Percentiles rank a stretch among this genome's conserved stretches.
Conservation (phyloP, 2,888 invertebrate genomes). For the Metallyticus violacea region DNA sequence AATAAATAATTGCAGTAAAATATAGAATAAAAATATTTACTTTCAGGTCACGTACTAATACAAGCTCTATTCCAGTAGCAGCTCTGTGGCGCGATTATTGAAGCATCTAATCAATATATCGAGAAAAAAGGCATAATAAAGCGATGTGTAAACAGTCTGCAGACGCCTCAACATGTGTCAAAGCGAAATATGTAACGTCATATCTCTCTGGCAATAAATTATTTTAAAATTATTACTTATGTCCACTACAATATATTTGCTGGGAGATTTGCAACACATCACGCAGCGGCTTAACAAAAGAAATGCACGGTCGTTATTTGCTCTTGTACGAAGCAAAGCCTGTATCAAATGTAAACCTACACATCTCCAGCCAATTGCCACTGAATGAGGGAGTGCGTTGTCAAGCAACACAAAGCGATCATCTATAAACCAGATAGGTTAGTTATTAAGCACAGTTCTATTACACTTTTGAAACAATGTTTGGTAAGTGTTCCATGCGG, state of each 20-base stretch:
- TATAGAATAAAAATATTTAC: background rate
- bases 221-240: background rate
- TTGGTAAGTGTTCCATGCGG: too few relatives aligned
- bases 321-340: too few relatives aligned
- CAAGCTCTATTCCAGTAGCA: background rate
- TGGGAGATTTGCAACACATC: background rate
- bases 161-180: background rate
- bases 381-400: too few relatives aligned
- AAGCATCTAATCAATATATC: background rate
- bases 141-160: background rate
- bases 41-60: background rate
- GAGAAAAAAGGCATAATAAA: background rate
- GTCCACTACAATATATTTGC: background rate
- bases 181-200: background rate
- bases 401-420: too few relatives aligned
- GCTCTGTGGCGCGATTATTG: background rate
- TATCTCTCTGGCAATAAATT: background rate
- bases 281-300: too few relatives aligned
- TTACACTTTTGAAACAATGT: too few relatives aligned
- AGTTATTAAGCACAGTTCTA: too few relatives aligned
- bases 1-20: background rate
- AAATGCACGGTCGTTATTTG: too few relatives aligned
- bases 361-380: too few relatives aligned
- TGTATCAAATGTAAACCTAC: too few relatives aligned
- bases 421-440: too few relatives aligned